phyloP scores from a whole-genome alignment of 23 tunicate species.

The Pegea sp. region DNA sequence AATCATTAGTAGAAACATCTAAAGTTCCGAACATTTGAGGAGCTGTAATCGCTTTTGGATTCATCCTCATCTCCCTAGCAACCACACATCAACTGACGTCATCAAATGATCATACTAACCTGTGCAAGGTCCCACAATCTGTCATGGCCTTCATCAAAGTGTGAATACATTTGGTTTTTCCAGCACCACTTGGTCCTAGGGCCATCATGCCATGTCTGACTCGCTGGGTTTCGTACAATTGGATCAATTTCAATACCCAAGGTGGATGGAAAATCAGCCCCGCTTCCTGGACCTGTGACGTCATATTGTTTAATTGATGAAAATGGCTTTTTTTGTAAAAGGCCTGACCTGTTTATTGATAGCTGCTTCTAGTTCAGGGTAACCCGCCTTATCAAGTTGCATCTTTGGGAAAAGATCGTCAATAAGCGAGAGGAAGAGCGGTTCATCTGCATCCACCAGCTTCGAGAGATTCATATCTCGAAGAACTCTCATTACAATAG shows the following conservation, averaged over 20 bases:
- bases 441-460: slow-evolving; percentile 99
- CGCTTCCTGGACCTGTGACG: slow-evolving; percentile 43
- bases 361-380: slow-evolving; percentile 92
- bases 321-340: neutral
- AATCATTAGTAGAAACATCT: slow-evolving; percentile 98
- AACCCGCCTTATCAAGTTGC: slow-evolving; percentile 77
- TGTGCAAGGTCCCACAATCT: slow-evolving; percentile 87
- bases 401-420: slow-evolving; percentile 98
- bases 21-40: slow-evolving; percentile 99
- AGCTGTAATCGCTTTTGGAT: slow-evolving; percentile 99
- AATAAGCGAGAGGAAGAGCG: slow-evolving; percentile 97
- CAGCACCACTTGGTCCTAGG: slow-evolving; percentile 98
- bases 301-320: neutral
- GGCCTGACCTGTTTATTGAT: slow-evolving; percentile 64
- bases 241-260: slow-evolving; percentile 87
- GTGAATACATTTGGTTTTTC: slow-evolving; percentile 89
- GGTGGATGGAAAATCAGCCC: slow-evolving; percentile 78
- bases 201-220: slow-evolving; percentile 99
- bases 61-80: slow-evolving; percentile 94
- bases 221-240: slow-evolving; percentile 89
- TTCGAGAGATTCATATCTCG: slow-evolving; percentile 99
- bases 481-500: slow-evolving; percentile 90
- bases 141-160: slow-evolving; percentile 97
- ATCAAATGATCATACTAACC: slow-evolving; percentile 8
- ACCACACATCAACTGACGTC: neutral